phyloP scores from a whole-genome alignment of 2,888 invertebrate genomes.

The Acrocyrtus sp. region DNA sequence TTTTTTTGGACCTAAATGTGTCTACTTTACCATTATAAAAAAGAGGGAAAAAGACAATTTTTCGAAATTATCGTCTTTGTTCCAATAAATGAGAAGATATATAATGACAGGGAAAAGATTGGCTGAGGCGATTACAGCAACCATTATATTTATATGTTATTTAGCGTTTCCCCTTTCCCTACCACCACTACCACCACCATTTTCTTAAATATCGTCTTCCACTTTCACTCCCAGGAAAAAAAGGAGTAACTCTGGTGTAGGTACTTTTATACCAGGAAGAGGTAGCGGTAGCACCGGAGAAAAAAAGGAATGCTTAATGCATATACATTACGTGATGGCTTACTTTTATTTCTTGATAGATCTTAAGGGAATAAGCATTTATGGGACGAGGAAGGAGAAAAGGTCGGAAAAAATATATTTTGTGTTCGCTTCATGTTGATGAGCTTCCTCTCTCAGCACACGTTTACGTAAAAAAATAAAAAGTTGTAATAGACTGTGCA shows the following conservation, averaged over 20 bases:
- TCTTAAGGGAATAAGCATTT: conserved; percentile 29
- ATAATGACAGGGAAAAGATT: conserved; percentile 47
- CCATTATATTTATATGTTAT: conserved; percentile 34
- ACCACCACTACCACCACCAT: background rate
- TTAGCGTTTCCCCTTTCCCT: conserved; percentile 1
- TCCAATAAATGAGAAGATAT: conserved; percentile 48
- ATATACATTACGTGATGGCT: conserved; percentile 43
- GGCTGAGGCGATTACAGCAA: conserved; percentile 26
- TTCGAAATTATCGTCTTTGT: conserved; percentile 45
- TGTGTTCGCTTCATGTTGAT: too few relatives aligned
- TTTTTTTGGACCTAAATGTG: too few relatives aligned
- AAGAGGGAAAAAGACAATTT: conserved; percentile 33
- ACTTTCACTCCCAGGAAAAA: background rate
- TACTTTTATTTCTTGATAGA: conserved; percentile 37
- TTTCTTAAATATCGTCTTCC: background rate
- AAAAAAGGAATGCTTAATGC: conserved; percentile 12
- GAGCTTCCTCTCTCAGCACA: too few relatives aligned
- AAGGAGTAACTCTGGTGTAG: too few relatives aligned
- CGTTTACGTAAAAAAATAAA: too few relatives aligned
- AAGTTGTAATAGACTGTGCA: too few relatives aligned
- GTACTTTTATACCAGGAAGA: too few relatives aligned
- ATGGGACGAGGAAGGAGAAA: conserved; percentile 7
- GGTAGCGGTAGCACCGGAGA: conserved; percentile 2
- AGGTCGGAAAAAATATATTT: conserved; percentile 11
- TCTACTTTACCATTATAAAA: too few relatives aligned